phyloP scores from a whole-genome alignment of 2,888 invertebrate genomes.

The Nymphalis c-album region DNA sequence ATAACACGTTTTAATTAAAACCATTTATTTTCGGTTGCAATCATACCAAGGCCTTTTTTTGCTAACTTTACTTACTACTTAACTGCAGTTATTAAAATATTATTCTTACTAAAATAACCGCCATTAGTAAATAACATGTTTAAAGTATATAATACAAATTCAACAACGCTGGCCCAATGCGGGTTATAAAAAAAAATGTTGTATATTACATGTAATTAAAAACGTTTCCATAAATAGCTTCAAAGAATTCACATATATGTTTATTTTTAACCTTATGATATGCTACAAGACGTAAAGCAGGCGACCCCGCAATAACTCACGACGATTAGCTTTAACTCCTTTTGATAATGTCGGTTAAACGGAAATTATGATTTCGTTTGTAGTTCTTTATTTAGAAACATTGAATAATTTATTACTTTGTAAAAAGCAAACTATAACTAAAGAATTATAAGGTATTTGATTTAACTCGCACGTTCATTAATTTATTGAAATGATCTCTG shows the following conservation, averaged over 20 bases:
- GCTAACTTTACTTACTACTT: no score
- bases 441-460: not conserved
- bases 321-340: conserved; percentile 25
- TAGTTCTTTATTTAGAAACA: not conserved
- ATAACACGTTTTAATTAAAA: no score
- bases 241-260: conserved; percentile 28
- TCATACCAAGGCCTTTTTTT: no score
- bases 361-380: conserved; percentile 21
- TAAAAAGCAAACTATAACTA: not conserved
- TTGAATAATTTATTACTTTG: not conserved
- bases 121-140: no score
- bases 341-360: conserved; percentile 29
- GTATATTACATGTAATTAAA: not conserved
- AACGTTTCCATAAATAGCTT: conserved; percentile 27
- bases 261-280: conserved; percentile 30
- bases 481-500: no score
- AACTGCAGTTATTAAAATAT: no score
- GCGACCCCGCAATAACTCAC: conserved; percentile 30
- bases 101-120: no score
- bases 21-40: no score
- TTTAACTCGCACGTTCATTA: not conserved
- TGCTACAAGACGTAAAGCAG: conserved; percentile 31
- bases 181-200: not conserved
- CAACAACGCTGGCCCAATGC: no score
- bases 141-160: no score